Conservation (phyloP, 2,888 invertebrate species). For the Tachina lurida region DNA sequence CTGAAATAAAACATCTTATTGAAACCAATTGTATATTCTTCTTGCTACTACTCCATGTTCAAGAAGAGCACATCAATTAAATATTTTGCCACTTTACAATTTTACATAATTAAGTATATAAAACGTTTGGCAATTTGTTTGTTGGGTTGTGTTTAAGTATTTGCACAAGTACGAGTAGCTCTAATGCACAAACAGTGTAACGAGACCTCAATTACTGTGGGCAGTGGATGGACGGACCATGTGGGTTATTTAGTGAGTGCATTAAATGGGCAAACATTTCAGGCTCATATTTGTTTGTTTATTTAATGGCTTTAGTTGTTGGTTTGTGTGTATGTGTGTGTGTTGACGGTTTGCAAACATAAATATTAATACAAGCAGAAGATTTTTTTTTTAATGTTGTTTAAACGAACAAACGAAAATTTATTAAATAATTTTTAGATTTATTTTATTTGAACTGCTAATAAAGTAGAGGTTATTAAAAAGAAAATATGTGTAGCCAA, state of each 20-base stretch:
- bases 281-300: constrained; percentile 48
- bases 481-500: neutral
- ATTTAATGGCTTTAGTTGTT: constrained; percentile 21
- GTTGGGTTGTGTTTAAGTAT: constrained; percentile 17
- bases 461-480: neutral
- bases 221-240: constrained; percentile 12
- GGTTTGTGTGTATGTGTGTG: neutral
- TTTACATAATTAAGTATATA: too few relatives aligned
- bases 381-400: constrained; percentile 14
- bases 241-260: constrained; percentile 45
- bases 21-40: too few relatives aligned
- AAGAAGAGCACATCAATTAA: too few relatives aligned
- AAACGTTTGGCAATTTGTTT: neutral
- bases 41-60: too few relatives aligned
- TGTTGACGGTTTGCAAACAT: constrained; percentile 32
- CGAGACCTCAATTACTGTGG: constrained; percentile 57
- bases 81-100: too few relatives aligned
- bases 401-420: constrained; percentile 11
- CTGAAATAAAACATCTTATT: too few relatives aligned
- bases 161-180: constrained; percentile 46
- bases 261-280: constrained; percentile 68
- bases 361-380: constrained; percentile 37
- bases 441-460: constrained; percentile 10
- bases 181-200: constrained; percentile 68
- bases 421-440: constrained; percentile 11